Conservation (phyloP, 2,888 invertebrate species). For the Drosophila testacea region DNA sequence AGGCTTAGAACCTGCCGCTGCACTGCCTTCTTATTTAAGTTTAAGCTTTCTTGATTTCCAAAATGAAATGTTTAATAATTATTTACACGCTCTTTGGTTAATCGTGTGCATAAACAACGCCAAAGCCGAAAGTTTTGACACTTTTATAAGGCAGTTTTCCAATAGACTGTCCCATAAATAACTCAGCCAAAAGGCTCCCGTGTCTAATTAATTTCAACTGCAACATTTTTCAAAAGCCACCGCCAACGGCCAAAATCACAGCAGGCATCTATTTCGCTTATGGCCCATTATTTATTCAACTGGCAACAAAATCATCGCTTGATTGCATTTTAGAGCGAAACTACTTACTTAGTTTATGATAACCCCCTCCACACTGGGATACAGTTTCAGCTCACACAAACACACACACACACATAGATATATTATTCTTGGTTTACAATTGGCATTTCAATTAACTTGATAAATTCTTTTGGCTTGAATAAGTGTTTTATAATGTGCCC, state of each 20-base stretch:
- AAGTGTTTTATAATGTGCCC: slow-evolving; percentile 4
- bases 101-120: slow-evolving; percentile 71
- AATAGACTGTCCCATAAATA: slow-evolving; percentile 75
- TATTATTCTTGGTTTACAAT: slow-evolving; percentile 3
- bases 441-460: slow-evolving; percentile 35
- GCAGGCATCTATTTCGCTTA: slow-evolving; percentile 39
- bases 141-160: slow-evolving; percentile 78
- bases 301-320: slow-evolving; percentile 49
- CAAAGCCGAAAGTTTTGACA: slow-evolving; percentile 72
- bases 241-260: slow-evolving; percentile 48
- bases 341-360: slow-evolving; percentile 57
- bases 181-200: slow-evolving; percentile 72
- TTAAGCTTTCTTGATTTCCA: slow-evolving; percentile 4
- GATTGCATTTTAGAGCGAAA: slow-evolving; percentile 51
- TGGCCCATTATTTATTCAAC: slow-evolving; percentile 51
- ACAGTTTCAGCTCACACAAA: neutral
- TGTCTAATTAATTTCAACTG: slow-evolving; percentile 68
- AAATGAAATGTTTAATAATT: slow-evolving; percentile 61
- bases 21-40: neutral
- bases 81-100: slow-evolving; percentile 68
- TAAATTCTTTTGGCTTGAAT: neutral
- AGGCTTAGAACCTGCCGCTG: slow-evolving; percentile 15
- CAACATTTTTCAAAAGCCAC: slow-evolving; percentile 53
- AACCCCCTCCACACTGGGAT: slow-evolving; percentile 2
- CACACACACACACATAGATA: slow-evolving; percentile 1